Evolutionary conservation across 2,888 invertebrate species (phyloP), one percentile per base, ranked within the genome.

Genomic region (Andrena flavipes): DNA sequence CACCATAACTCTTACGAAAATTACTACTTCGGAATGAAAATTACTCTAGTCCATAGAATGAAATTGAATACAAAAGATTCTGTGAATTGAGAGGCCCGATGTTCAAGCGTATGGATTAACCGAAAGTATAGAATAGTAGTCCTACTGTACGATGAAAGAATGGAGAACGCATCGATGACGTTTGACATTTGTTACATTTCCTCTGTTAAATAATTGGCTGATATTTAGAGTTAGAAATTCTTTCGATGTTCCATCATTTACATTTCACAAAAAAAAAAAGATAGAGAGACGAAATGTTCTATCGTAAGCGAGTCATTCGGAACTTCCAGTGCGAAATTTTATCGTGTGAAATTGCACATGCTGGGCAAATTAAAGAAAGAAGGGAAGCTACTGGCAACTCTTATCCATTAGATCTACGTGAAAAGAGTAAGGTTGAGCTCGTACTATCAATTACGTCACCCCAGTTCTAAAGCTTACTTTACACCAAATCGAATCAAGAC

Each of bases 291-390:
- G 30, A 60, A 60, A 16, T 0, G 64, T 49, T 69, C 10, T 2
- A 65, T 5, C 7, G 29, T 49, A 65, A 65, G 56, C 56, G 77
- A 67, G 35, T 62, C 68, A 80, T 68, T 78, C 49, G 48, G 68
- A 68, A 75, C 72, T 48, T 81, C 56, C 77, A 60, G 63, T 56
- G 63, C 60, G 72, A 80, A 80, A 88, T 79, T 91, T 90, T 90
- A 91, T 88, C 90, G 91, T 91, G 91, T 84, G 91, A 91, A 90
- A 84, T 86, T 81, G 70, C 84, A 85, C 89, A 85, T 83, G 81
- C 80, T 70, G 78, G 54, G 80, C 29, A 84, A 91, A 90, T 90
- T 87, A 88, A 88, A 83, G 82, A 76, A 76, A 64, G 60, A 59
- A 71, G 49, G 68, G 56, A 83, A 63, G 73, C 71, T 69, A 49